phyloP scores from a whole-genome alignment of 1,140 invertebrate genomes.

The Lepidurus apus region DNA sequence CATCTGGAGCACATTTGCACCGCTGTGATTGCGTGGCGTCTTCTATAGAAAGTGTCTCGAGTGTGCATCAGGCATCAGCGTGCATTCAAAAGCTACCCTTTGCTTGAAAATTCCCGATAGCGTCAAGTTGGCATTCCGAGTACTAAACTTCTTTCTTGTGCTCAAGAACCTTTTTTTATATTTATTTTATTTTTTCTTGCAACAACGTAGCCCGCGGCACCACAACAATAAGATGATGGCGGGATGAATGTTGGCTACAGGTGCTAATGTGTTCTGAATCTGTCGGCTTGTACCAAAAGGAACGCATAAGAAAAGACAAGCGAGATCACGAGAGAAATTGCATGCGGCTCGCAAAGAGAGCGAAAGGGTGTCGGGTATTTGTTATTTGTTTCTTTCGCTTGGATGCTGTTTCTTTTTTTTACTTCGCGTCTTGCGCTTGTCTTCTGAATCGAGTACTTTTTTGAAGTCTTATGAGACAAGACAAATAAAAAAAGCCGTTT shows the following conservation, averaged over 20 bases:
- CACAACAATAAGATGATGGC: neutral
- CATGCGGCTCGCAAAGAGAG: neutral
- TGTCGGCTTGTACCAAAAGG: slow-evolving; percentile 11
- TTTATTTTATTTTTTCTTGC: neutral
- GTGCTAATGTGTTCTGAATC: slow-evolving; percentile 21
- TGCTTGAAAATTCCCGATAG: no score
- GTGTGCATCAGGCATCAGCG: no score
- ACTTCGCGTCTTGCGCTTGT: neutral
- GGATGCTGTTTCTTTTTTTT: neutral
- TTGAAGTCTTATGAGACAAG: no score
- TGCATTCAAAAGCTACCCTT: no score
- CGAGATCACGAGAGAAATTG: neutral
- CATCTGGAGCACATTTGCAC: neutral
- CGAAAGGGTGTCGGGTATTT: neutral
- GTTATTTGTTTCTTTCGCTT: neutral
- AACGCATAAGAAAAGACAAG: slow-evolving; percentile 9
- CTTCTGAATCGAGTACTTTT: neutral
- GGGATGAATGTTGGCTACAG: neutral
- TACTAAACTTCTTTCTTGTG: no score
- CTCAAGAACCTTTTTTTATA: no score
- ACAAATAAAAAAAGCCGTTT: neutral
- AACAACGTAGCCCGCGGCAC: neutral
- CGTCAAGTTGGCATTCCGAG: no score
- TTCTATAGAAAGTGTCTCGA: no score
- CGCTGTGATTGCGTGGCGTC: no score